phyloP scores from a whole-genome alignment of 2,113 vertebrate species.

The Phylloscopus trochiloides region DNA sequence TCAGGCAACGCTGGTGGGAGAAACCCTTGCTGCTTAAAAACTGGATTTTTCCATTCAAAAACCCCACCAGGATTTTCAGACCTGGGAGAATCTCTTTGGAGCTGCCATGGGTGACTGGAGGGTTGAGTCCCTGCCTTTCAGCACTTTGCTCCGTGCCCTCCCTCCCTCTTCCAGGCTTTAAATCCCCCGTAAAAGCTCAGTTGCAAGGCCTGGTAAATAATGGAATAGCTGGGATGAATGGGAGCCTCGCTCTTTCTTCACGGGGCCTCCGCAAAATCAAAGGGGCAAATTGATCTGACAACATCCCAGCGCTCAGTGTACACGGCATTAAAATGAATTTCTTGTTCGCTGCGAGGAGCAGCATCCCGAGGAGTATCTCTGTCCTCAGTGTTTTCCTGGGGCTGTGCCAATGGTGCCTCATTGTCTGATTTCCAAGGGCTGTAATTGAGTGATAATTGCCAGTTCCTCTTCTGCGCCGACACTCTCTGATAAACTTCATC shows the following conservation, averaged over 20 bases:
- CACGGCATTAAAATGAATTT: slow-evolving; percentile 42
- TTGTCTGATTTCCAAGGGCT: slow-evolving; percentile 65
- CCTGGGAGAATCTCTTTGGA: background rate
- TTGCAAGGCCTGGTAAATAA: slow-evolving; percentile 9
- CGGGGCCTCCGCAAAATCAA: background rate
- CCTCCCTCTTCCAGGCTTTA: background rate
- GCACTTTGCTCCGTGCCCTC: background rate
- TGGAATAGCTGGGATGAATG: slow-evolving; percentile 26
- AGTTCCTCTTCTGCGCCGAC: slow-evolving; percentile 59
- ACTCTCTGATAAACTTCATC: slow-evolving; percentile 61
- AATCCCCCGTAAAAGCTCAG: background rate
- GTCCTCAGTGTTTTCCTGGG: slow-evolving; percentile 55
- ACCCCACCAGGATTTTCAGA: background rate
- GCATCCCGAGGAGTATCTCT: slow-evolving; percentile 42
- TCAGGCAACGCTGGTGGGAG: background rate
- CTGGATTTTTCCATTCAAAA: background rate
- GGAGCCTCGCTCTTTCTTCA: slow-evolving; percentile 19
- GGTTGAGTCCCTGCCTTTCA: background rate
- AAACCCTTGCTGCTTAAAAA: background rate
- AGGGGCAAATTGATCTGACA: slow-evolving; percentile 58
- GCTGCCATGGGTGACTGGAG: background rate
- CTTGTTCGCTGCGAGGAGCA: slow-evolving; percentile 24
- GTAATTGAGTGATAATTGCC: slow-evolving; percentile 71
- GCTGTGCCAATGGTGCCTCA: slow-evolving; percentile 54
- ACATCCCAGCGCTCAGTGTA: background rate